Base-by-base conservation (phyloP, 2,888 invertebrate genomes). In the Phorcus lineatus region DNA sequence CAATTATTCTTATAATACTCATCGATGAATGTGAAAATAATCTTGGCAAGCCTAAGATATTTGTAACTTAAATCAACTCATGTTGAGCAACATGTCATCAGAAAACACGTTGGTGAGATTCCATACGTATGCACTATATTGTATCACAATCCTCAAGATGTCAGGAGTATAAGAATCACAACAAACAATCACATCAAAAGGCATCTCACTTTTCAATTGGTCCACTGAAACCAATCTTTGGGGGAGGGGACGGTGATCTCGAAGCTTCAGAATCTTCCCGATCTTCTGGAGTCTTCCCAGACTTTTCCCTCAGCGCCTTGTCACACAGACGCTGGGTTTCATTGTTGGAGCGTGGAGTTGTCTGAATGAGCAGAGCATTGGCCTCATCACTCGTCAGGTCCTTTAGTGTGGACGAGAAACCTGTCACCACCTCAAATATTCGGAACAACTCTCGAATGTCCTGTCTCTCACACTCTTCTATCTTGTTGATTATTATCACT, bases 311-410 rank as follows among this genome's bases (percentile, higher is more conserved):
- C 31, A 28, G 7, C 19, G 52, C 74, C 57, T 47, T 19, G n/a
- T 67, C 36, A 24, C 62, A 62, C 57, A 54, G n/a, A 16, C 28
- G 11, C 11, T 24, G 62, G 19, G 31, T 47, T 28, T 57, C 47
- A 17, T 70, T 22, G 40, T 79, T 54, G 7, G 36, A n/a, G 40
- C 31, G 95, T 13, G 96, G 95, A 85, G 96, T 96, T 31, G 96
- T 96, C 87, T 96, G 95, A 4, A 97, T 95, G 83, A 97, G 94
- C 85, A 97, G 96, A 86, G 96, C 96, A 92, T 97, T 96, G 0
- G 97, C 97, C 94, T 97, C 96, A 85, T 95, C 95, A 40, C 95
- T 93, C 83, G 94, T 95, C 75, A 97, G 94, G 92, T 97, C 97
- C 87, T 95, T 96, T 16, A 84, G 79, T n/a, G 80, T 84, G 7